These are phyloP conservation scores for Strix uralensis DNA, from an alignment of 2,113 vertebrate species.

Conservation along the genomic window DNA sequence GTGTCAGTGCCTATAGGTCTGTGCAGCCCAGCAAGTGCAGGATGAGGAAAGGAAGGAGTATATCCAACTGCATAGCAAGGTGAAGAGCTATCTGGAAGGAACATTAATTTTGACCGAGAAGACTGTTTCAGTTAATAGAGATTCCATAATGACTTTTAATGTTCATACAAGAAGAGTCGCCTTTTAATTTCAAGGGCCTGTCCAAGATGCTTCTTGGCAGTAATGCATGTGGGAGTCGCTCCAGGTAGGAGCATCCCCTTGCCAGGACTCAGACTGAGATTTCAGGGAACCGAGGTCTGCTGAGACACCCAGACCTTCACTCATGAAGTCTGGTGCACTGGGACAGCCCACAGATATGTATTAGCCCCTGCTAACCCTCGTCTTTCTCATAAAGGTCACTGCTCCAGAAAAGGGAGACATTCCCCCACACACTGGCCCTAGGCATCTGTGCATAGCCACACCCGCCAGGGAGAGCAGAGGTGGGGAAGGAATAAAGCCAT, in stretches of 20 bases:
- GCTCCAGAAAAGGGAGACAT: not conserved
- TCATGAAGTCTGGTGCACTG: not conserved
- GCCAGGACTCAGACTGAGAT: not conserved
- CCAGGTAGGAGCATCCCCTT: not conserved
- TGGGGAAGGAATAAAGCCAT: not conserved
- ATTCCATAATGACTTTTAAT: not conserved
- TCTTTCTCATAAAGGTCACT: not conserved
- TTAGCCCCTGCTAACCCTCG: not conserved
- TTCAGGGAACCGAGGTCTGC: not conserved
- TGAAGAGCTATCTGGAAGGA: not conserved
- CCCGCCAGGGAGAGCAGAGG: not conserved
- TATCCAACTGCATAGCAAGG: not conserved
- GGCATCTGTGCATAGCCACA: not conserved
- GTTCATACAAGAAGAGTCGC: not conserved
- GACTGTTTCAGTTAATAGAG: not conserved
- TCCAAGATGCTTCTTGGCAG: not conserved
- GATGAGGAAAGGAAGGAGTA: not conserved
- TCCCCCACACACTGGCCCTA: not conserved
- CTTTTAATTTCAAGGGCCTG: not conserved
- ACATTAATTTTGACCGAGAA: not conserved
- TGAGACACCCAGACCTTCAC: not conserved
- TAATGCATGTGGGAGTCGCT: accelerated
- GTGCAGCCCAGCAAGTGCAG: not conserved
- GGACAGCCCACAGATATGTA: not conserved
- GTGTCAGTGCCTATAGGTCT: accelerated